Percentiles rank a stretch among this genome's conserved stretches.
Evolutionary conservation across 2,888 invertebrate genomes (phyloP).

Genomic region (Sinopyrophorus schimmeli): DNA sequence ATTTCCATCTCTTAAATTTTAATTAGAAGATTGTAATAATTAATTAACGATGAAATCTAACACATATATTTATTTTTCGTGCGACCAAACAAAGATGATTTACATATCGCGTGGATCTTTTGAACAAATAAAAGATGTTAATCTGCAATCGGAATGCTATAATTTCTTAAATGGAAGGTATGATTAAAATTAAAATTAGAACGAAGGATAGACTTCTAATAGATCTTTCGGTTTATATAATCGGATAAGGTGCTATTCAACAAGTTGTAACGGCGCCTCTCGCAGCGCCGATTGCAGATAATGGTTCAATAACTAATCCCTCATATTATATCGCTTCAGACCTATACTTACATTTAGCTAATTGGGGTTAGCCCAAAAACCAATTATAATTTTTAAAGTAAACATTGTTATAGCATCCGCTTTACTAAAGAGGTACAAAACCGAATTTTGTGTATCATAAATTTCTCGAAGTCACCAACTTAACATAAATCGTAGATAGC

Average conservation of each 20-base stretch:
- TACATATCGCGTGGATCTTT: no score
- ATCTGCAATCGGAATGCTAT: no score
- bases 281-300: conserved; percentile 49
- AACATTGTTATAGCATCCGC: conserved; percentile 47
- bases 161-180: conserved; percentile 6
- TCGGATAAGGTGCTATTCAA: conserved; percentile 28
- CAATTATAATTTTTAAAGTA: conserved; percentile 53
- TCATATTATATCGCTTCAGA: conserved; percentile 48
- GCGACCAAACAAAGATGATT: no score
- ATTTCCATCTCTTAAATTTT: no score
- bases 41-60: no score
- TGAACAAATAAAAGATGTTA: no score
- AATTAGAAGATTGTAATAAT: no score
- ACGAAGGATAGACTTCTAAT: conserved; percentile 5
- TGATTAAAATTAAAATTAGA: conserved; percentile 7
- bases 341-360: conserved; percentile 55
- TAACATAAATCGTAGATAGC: conserved; percentile 18
- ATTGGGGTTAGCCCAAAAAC: conserved; percentile 51
- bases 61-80: no score
- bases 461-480: conserved; percentile 22
- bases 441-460: conserved; percentile 31
- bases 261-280: conserved; percentile 46
- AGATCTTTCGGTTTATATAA: conserved; percentile 9
- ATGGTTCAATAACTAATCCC: conserved; percentile 54
- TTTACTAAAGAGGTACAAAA: conserved; percentile 38